Evolutionary conservation across 2,888 invertebrate species (phyloP).

Genomic region (Cryptus armator): DNA sequence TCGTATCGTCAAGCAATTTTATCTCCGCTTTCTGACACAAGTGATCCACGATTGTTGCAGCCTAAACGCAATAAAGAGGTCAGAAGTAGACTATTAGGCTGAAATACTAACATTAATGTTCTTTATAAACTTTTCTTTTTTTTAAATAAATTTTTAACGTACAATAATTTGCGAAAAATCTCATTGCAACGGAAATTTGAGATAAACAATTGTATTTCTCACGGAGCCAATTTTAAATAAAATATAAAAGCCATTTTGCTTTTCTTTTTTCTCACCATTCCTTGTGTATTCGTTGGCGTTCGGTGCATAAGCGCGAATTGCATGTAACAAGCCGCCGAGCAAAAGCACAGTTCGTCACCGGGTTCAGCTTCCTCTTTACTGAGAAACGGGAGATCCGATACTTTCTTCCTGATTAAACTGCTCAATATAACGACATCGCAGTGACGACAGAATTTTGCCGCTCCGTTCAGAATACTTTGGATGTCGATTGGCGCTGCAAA

Average conservation of each 20-base stretch:
- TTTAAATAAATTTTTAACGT: no score
- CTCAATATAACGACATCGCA: constrained; percentile 96
- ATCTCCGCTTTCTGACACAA: constrained; percentile 86
- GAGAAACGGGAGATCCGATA: constrained; percentile 91
- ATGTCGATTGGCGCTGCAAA: constrained; percentile 92
- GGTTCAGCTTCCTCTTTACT: constrained; percentile 90
- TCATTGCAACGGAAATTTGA: no score
- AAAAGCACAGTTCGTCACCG: constrained; percentile 92
- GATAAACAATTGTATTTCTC: no score
- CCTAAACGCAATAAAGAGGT: constrained; percentile 78
- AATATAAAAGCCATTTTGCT: not conserved
- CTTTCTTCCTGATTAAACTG: constrained; percentile 92
- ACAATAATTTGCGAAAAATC: no score
- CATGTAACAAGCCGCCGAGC: constrained; percentile 95
- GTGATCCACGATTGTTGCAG: constrained; percentile 87
- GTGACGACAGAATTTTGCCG: constrained; percentile 95
- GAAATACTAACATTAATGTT: no score
- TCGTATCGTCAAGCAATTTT: constrained; percentile 79
- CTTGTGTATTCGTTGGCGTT: constrained; percentile 87
- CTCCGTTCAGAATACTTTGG: constrained; percentile 95
- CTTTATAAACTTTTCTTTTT: no score
- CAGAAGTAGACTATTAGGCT: not conserved
- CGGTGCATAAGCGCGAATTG: constrained; percentile 91
- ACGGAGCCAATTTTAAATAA: no score
- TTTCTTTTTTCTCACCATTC: constrained; percentile 85